Evolutionary conservation across 2,797 vertebrate genomes (phyloP).

Genomic region (Oryzias sinensis): DNA sequence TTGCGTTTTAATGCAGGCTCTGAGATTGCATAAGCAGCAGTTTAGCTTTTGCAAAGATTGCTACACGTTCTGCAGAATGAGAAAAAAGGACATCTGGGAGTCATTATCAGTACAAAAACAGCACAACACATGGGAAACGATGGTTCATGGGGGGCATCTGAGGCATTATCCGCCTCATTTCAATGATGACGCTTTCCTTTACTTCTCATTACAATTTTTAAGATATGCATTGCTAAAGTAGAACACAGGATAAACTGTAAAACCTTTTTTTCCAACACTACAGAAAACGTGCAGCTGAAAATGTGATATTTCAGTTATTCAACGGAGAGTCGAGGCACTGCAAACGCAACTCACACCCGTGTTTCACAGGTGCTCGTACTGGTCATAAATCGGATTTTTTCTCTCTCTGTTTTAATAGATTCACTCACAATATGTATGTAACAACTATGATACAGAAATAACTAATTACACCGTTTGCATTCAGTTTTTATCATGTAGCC

Average conservation of each 20-base stretch:
- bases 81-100: slow-evolving; percentile 17
- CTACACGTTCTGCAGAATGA: slow-evolving; percentile 58
- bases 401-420: slow-evolving; percentile 54
- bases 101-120: slow-evolving; percentile 14
- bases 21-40: slow-evolving; percentile 20
- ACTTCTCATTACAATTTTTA: slow-evolving; percentile 64
- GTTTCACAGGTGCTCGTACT: slow-evolving; percentile 32
- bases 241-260: slow-evolving; percentile 33
- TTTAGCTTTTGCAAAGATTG: slow-evolving; percentile 35
- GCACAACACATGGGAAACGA: neutral
- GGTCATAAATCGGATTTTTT: slow-evolving; percentile 45
- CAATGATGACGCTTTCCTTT: slow-evolving; percentile 25
- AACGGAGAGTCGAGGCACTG: slow-evolving; percentile 62
- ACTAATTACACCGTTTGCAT: slow-evolving; percentile 75
- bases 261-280: slow-evolving; percentile 29
- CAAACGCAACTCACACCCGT: slow-evolving; percentile 50
- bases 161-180: slow-evolving; percentile 27
- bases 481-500: slow-evolving; percentile 66
- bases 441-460: slow-evolving; percentile 75
- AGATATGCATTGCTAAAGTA: slow-evolving; percentile 63
- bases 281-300: slow-evolving; percentile 53
- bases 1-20: slow-evolving; percentile 9
- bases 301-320: slow-evolving; percentile 50
- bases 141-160: slow-evolving; percentile 22
- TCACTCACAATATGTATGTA: slow-evolving; percentile 63